A percentile compares a stretch with the other conserved stretches of the same genome.
Evolutionary conservation across 2,888 invertebrate genomes (phyloP).

Genomic region (Chalcis sispes): DNA sequence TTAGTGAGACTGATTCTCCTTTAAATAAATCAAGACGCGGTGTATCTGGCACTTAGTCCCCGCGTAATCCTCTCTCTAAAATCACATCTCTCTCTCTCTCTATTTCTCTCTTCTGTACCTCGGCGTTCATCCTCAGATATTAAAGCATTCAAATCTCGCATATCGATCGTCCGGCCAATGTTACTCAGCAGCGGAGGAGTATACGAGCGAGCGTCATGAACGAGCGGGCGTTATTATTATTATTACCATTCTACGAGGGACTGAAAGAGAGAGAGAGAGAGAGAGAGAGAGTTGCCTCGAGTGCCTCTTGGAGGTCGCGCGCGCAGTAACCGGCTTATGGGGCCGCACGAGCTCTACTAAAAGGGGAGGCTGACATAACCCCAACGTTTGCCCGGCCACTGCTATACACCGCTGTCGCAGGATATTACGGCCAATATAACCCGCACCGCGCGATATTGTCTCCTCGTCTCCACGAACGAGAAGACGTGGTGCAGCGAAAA

Average conservation of each 20-base stretch:
- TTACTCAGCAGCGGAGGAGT: not conserved
- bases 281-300: not conserved
- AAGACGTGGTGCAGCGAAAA: constrained; percentile 5
- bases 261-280: no score
- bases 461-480: not conserved
- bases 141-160: constrained; percentile 41
- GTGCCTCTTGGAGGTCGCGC: not conserved
- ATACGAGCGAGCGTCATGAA: not conserved
- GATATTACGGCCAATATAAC: constrained; percentile 44
- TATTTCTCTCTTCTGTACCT: not conserved
- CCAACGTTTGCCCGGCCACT: not conserved
- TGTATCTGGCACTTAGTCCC: not conserved
- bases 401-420: constrained; percentile 17
- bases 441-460: not conserved
- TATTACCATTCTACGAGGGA: constrained; percentile 34
- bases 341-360: not conserved
- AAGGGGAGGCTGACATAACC: constrained; percentile 32
- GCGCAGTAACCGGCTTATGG: constrained; percentile 45
- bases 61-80: not conserved
- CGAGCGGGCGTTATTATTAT: constrained; percentile 15
- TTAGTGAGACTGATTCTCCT: constrained; percentile 11
- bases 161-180: constrained; percentile 30
- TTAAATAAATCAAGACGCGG: constrained; percentile 34
- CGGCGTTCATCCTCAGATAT: constrained; percentile 4
- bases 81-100: not conserved